These are phyloP conservation scores for Nyctereutes procyonoides DNA, from an alignment of 2,113 vertebrate genomes.

Conservation along the genomic window DNA sequence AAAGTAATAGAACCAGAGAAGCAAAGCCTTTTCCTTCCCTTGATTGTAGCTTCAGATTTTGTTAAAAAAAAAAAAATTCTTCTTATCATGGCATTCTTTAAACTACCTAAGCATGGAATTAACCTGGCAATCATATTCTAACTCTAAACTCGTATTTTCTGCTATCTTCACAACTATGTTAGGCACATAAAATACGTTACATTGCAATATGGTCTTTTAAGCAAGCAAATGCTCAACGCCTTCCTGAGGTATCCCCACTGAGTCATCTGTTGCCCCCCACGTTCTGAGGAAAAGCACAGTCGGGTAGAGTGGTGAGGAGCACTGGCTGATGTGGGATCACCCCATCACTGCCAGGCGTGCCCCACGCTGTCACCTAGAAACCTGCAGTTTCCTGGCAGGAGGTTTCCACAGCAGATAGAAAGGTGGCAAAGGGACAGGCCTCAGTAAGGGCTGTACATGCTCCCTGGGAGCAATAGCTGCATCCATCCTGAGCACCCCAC, in stretches of 20 bases:
- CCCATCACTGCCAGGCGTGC: background rate
- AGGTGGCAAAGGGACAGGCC: background rate
- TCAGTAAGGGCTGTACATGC: background rate
- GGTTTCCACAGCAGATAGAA: too few relatives aligned
- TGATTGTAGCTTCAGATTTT: background rate
- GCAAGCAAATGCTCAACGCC: background rate
- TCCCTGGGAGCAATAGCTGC: background rate
- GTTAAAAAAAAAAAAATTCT: background rate
- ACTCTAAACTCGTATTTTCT: background rate
- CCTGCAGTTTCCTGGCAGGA: background rate
- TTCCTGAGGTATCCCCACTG: background rate
- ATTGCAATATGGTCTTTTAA: background rate
- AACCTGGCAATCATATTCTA: background rate
- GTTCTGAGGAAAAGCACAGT: background rate
- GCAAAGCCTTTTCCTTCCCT: background rate
- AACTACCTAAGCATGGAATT: background rate
- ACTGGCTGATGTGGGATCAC: background rate
- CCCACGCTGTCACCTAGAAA: background rate
- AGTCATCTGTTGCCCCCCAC: background rate
- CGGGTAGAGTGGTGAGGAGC: rapidly evolving
- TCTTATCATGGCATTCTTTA: background rate
- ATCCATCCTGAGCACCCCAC: background rate
- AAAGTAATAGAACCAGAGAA: background rate
- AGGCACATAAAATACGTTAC: background rate
- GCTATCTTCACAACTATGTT: background rate